Evolutionary conservation across 2,113 vertebrate species (phyloP).

Genomic region (Strix uralensis): DNA sequence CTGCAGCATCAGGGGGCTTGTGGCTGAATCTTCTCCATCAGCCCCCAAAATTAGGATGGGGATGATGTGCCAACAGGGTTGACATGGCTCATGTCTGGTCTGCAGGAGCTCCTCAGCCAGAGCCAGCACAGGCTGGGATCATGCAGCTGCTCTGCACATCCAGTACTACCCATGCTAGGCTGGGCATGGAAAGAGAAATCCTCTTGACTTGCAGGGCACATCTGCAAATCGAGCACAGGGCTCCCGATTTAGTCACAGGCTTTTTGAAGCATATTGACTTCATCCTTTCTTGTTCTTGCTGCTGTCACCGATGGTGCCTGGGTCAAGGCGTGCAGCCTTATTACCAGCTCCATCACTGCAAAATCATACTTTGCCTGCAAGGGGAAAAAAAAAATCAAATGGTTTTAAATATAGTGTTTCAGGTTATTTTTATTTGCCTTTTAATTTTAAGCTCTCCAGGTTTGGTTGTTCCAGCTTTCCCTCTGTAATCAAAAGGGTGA

Average conservation of each 20-base stretch:
- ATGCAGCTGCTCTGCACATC: background rate
- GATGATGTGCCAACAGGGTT: background rate
- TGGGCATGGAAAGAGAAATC: background rate
- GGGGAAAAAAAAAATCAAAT: fast-evolving
- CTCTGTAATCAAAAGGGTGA: slow-evolving; percentile 24
- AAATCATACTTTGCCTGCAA: background rate
- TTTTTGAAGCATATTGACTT: background rate
- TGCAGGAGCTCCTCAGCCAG: background rate
- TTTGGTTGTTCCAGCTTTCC: background rate
- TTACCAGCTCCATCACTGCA: background rate
- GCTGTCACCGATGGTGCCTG: background rate
- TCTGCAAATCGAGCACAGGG: background rate
- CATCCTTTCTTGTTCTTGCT: background rate
- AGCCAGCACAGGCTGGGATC: background rate
- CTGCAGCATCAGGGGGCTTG: background rate
- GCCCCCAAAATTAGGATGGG: background rate
- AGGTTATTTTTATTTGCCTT: slow-evolving; percentile 22
- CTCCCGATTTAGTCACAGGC: fast-evolving
- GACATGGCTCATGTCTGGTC: background rate
- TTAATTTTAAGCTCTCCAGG: background rate
- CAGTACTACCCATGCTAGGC: background rate
- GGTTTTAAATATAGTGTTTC: background rate
- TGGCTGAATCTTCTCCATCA: background rate
- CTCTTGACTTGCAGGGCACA: background rate
- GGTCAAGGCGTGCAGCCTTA: background rate